Evolutionary conservation across 2,888 invertebrate species (phyloP).

Genomic region (Pharmacophagus antenor): DNA sequence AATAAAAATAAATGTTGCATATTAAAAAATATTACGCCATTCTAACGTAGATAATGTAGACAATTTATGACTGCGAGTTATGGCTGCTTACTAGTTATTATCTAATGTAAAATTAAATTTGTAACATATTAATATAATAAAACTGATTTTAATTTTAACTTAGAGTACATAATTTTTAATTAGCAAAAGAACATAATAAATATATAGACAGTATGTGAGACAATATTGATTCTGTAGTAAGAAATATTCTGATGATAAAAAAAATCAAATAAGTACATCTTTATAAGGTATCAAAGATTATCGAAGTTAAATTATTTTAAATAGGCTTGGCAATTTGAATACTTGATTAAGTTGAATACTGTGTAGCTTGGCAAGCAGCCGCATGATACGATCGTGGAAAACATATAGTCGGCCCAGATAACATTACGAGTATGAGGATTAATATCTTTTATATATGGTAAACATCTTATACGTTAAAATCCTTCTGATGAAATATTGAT

Average conservation of each 20-base stretch:
- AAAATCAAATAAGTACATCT: background rate
- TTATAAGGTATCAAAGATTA: background rate
- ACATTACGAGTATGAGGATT: background rate
- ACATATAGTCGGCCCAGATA: slow-evolving; percentile 6
- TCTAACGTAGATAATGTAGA: too few species aligned
- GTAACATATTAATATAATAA: too few species aligned
- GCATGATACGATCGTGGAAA: background rate
- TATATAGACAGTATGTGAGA: too few species aligned
- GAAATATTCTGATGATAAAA: background rate
- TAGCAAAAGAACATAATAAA: too few species aligned
- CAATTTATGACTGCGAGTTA: too few species aligned
- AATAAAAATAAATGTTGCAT: too few species aligned
- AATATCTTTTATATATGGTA: slow-evolving; percentile 8
- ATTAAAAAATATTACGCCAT: too few species aligned
- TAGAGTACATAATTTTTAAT: too few species aligned
- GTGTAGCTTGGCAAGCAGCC: slow-evolving; percentile 7
- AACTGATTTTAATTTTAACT: too few species aligned
- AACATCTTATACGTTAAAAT: slow-evolving; percentile 3
- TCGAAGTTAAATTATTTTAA: slow-evolving; percentile 8
- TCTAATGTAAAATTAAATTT: too few species aligned
- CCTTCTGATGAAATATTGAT: slow-evolving; percentile 8
- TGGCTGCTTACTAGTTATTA: too few species aligned
- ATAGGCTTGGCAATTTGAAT: slow-evolving; percentile 11
- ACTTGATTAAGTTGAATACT: slow-evolving; percentile 1
- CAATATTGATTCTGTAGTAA: too few species aligned